Percentiles rank a stretch among this genome's conserved stretches.
Evolutionary conservation across 2,888 invertebrate genomes (phyloP).

Genomic region (Acleris sparsana): DNA sequence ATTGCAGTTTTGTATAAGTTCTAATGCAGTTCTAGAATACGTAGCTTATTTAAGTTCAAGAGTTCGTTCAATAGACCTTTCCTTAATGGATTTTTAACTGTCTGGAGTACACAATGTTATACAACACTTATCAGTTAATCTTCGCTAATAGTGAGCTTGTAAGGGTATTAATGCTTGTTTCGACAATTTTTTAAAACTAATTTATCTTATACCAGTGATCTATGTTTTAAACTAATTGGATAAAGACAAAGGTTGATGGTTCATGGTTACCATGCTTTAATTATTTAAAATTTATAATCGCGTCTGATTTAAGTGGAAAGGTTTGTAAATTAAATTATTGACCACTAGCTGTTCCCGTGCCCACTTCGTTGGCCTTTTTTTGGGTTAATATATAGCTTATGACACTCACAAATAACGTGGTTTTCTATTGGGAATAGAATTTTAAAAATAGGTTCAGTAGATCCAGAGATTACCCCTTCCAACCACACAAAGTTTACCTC

Average conservation of each 20-base stretch:
- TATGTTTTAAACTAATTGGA: constrained; percentile 2
- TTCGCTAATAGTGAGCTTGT: constrained; percentile 6
- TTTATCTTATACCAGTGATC: neutral
- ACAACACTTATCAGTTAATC: constrained; percentile 13
- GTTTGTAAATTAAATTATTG: no score
- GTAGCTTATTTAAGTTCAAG: constrained; percentile 13
- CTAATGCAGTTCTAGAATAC: constrained; percentile 6
- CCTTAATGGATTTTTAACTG: constrained; percentile 26
- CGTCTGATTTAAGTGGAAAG: no score
- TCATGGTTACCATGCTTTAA: constrained; percentile 9
- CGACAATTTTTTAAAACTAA: constrained; percentile 18
- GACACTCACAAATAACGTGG: no score
- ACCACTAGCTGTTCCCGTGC: no score
- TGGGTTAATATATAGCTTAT: no score
- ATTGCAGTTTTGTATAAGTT: neutral
- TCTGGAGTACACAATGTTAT: constrained; percentile 10
- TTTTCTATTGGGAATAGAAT: no score
- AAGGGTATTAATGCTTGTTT: constrained; percentile 14
- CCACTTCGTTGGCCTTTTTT: no score
- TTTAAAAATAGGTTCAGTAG: no score
- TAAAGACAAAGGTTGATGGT: constrained; percentile 12
- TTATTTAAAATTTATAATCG: no score
- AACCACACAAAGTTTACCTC: no score
- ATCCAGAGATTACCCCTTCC: no score
- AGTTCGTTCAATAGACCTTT: constrained; percentile 17